Conservation (phyloP, 2,797 vertebrate species). For the Malurus leucopterus region DNA sequence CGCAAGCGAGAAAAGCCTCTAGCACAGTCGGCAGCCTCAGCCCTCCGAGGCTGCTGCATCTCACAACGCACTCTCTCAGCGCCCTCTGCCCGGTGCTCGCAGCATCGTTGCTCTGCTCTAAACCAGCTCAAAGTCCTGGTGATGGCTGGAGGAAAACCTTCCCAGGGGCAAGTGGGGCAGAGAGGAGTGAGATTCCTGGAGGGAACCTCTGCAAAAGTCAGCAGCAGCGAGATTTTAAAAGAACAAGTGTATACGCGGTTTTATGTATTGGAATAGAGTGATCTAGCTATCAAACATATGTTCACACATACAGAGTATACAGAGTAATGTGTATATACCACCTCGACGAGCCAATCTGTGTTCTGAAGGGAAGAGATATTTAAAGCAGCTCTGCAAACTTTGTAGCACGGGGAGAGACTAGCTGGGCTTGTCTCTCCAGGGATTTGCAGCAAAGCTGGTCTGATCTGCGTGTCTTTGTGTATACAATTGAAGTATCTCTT, state of each 20-base stretch:
- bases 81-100: conserved; percentile 56
- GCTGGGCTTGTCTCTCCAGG: conserved; percentile 19
- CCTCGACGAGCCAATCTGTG: conserved; percentile 51
- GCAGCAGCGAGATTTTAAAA: conserved; percentile 28
- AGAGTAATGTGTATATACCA: conserved; percentile 64
- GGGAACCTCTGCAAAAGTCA: background rate
- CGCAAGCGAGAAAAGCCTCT: conserved; percentile 60
- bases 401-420: conserved; percentile 1
- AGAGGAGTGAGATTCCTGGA: conserved; percentile 14
- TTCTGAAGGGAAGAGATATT: conserved; percentile 49
- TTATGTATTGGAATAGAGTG: conserved; percentile 53
- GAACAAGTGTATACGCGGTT: conserved; percentile 27
- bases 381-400: conserved; percentile 58
- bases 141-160: background rate
- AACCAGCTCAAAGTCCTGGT: background rate
- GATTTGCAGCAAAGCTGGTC: conserved; percentile 28
- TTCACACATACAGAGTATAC: conserved; percentile 59
- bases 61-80: conserved; percentile 38
- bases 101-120: conserved; percentile 11
- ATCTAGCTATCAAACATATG: conserved; percentile 63
- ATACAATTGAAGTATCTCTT: background rate
- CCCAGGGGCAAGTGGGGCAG: background rate
- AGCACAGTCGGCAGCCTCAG: conserved; percentile 52
- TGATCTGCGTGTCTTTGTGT: background rate
- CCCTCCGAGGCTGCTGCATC: background rate